A percentile compares a stretch with the other conserved stretches of the same genome.
Conservation (phyloP, 2,113 vertebrate species). For the Ranitomeya imitator region DNA sequence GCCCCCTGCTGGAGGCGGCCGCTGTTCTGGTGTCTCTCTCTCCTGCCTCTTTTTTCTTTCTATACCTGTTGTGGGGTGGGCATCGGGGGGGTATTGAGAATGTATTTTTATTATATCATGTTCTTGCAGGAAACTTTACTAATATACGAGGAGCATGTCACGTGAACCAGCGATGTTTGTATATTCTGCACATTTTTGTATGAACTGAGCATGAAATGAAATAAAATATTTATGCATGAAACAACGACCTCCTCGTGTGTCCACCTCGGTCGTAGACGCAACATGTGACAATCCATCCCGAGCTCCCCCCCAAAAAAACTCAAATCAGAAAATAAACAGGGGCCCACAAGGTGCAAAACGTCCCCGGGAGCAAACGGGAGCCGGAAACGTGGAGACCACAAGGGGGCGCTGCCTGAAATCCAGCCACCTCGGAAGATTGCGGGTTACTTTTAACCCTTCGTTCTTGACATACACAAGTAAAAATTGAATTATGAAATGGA, state of each 20-base stretch:
- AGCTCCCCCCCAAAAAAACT: too few relatives aligned
- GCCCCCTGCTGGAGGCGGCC: not conserved
- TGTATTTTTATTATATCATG: slow-evolving; percentile 55
- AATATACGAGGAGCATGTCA: slow-evolving; percentile 35
- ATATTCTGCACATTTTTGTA: slow-evolving; percentile 57
- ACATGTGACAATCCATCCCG: too few relatives aligned
- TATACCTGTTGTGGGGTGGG: slow-evolving; percentile 52
- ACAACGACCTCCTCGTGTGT: not conserved
- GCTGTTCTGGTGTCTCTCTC: not conserved
- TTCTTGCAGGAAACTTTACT: slow-evolving; percentile 49
- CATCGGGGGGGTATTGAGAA: slow-evolving; percentile 32
- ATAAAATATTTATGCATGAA: slow-evolving; percentile 55
- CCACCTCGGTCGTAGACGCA: too few relatives aligned
- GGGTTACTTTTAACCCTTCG: too few relatives aligned
- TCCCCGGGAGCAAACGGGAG: too few relatives aligned
- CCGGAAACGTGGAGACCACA: too few relatives aligned
- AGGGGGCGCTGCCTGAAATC: too few relatives aligned
- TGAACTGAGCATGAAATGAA: slow-evolving; percentile 47
- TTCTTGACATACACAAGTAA: too few relatives aligned
- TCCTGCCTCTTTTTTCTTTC: slow-evolving; percentile 24
- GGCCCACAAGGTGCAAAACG: too few relatives aligned
- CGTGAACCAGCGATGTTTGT: slow-evolving; percentile 46
- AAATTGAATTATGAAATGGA: too few relatives aligned
- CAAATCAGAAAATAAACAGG: too few relatives aligned
- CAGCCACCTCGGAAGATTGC: too few relatives aligned